Evolutionary conservation across 2,113 vertebrate genomes (phyloP), one percentile per base, ranked within the genome.

Genomic region (Jacana jacana): DNA sequence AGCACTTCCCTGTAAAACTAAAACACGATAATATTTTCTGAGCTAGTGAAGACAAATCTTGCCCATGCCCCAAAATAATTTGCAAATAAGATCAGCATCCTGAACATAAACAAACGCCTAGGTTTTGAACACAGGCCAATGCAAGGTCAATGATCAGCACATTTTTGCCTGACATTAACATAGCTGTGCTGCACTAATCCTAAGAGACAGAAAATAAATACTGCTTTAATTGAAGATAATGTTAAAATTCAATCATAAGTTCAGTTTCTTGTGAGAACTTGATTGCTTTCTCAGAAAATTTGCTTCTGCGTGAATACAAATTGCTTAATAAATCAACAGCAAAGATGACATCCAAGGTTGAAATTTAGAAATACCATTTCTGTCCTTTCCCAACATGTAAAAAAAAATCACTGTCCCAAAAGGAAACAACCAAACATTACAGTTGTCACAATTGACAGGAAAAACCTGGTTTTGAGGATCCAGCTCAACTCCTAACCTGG

Each of bases 191-290:
- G 87, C 18, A 33, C 84, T 97, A 94, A 97, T 96, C 84, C 78
- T 88, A 73, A 95, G 91, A 90, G 92, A 94, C 89, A 85, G 93
- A 90, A 80, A 95, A 95, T 86, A 97, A 97, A 97, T 97, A 93
- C 76, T 84, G 93, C 71, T 84, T 90, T 85, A 93, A 95, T 94
- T 93, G 97, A 93, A 92, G 89, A 95, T 89, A 95, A 97, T 91
- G 94, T 96, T 97, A 96, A 95, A 93, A 96, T 95, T 83, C 96
- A 97, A 97, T 90, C 78, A 23, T 71, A 93, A 95, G 78, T 88
- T 93, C 78, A 85, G 68, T 96, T 96, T 97, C 93, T 96, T 97
- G 91, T 87, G 92, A 97, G 93, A 94, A 96, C 86, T 82, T 94
- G 86, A 97, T 93, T 85, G 94, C 88, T 95, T 93, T 92, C 95